Evolutionary conservation across 1,140 invertebrate species (phyloP).

Genomic region (Zaprionus ghesquierei): DNA sequence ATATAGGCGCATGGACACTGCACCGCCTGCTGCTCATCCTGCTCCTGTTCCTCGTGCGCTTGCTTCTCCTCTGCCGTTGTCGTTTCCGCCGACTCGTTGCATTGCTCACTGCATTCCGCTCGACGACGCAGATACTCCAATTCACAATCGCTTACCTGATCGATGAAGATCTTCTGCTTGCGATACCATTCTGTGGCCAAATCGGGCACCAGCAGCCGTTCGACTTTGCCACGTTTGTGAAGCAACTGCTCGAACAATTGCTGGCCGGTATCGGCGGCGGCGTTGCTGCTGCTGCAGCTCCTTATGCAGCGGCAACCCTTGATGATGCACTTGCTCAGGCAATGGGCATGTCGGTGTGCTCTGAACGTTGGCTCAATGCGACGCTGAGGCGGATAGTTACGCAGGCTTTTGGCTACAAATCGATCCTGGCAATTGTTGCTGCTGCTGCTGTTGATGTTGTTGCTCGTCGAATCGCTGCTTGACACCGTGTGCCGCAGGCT

Average conservation of each 20-base stretch:
- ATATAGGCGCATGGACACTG: background rate
- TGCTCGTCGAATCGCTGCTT: background rate
- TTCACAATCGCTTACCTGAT: conserved; percentile 19
- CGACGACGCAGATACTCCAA: background rate
- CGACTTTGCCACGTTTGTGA: background rate
- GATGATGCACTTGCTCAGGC: background rate
- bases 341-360: no score
- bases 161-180: conserved; percentile 57
- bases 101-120: background rate
- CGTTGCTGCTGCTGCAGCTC: background rate
- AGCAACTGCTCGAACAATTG: conserved; percentile 49
- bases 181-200: conserved; percentile 72
- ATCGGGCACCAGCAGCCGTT: conserved; percentile 65
- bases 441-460: background rate
- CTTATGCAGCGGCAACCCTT: background rate
- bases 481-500: background rate
- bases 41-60: conserved; percentile 1
- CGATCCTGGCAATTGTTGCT: conserved; percentile 8
- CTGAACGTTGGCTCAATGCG: no score
- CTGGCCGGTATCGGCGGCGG: background rate
- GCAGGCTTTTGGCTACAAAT: conserved; percentile 18
- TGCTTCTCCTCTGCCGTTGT: no score
- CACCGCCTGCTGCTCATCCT: background rate
- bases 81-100: background rate
- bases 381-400: conserved; percentile 46